Conservation (phyloP, 2,797 vertebrate species). For the Crossoptilon crossoptilon region DNA sequence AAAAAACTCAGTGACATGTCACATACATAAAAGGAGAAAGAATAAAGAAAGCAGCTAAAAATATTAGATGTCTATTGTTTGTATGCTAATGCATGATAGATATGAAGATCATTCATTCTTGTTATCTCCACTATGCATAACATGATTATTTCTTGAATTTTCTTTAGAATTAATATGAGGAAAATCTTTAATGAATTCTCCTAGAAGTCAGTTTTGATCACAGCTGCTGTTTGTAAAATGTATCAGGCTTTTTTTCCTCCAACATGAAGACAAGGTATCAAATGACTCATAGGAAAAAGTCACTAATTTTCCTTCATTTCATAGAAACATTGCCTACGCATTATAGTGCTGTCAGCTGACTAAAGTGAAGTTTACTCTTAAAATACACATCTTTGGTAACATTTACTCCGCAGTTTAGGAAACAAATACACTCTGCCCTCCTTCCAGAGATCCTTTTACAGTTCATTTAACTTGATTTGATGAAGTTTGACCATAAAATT, state of each 20-base stretch:
- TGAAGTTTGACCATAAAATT: not conserved
- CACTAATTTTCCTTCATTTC: not conserved
- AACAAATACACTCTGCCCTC: not conserved
- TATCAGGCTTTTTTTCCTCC: not conserved
- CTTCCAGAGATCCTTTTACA: not conserved
- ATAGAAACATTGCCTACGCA: not conserved
- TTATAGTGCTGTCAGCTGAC: not conserved
- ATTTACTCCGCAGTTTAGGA: not conserved
- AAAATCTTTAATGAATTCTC: conserved; percentile 19
- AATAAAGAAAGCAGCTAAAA: conserved; percentile 19
- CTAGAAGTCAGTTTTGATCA: conserved; percentile 16
- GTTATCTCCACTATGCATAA: not conserved
- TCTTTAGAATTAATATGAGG: conserved; percentile 29
- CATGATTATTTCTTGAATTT: conserved; percentile 13
- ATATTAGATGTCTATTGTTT: conserved; percentile 29
- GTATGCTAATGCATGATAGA: not conserved
- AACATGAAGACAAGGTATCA: not conserved
- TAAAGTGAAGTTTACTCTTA: not conserved
- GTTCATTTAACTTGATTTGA: not conserved
- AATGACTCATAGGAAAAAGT: conserved; percentile 9
- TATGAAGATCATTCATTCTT: conserved; percentile 40
- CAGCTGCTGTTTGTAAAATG: not conserved
- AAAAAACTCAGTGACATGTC: not conserved
- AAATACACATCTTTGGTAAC: not conserved
- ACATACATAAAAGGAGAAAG: not conserved